phyloP scores from a whole-genome alignment of 2,888 invertebrate genomes.

The Laothoe populi region DNA sequence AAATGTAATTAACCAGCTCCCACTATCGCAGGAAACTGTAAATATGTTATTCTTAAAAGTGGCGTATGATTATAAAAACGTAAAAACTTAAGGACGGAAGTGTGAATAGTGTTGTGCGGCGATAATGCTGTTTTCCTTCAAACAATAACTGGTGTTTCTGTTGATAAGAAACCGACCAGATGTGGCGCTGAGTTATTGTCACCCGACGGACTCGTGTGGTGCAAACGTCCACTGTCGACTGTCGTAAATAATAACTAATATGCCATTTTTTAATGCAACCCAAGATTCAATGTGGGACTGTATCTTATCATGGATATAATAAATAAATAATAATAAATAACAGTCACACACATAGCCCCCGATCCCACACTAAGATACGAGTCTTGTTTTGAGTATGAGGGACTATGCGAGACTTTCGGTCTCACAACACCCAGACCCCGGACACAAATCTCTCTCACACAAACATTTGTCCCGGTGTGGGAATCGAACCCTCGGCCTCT shows the following conservation, averaged over 20 bases:
- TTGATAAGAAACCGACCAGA: conserved; percentile 76
- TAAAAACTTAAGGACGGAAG: conserved; percentile 72
- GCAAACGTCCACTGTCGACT: conserved; percentile 37
- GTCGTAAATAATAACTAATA: background rate
- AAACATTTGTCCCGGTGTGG: no score
- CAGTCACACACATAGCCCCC: no score
- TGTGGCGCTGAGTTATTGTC: conserved; percentile 59
- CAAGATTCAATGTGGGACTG: no score
- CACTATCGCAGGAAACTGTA: conserved; percentile 39
- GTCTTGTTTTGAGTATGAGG: no score
- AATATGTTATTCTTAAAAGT: conserved; percentile 38
- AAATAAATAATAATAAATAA: no score
- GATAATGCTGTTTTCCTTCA: conserved; percentile 77
- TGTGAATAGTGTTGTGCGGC: conserved; percentile 58
- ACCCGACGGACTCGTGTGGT: conserved; percentile 36
- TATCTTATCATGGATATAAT: no score
- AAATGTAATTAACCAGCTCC: conserved; percentile 32
- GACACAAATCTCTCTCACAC: no score
- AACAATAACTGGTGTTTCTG: conserved; percentile 69
- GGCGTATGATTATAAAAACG: conserved; percentile 46
- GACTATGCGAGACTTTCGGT: no score
- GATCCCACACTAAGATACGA: no score
- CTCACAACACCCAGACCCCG: no score
- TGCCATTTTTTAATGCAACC: background rate
- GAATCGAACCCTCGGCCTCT: no score